A percentile compares a stretch with the other conserved stretches of the same genome.
Conservation (phyloP, 2,797 vertebrate species). For the Enteromius trimaculatus region DNA sequence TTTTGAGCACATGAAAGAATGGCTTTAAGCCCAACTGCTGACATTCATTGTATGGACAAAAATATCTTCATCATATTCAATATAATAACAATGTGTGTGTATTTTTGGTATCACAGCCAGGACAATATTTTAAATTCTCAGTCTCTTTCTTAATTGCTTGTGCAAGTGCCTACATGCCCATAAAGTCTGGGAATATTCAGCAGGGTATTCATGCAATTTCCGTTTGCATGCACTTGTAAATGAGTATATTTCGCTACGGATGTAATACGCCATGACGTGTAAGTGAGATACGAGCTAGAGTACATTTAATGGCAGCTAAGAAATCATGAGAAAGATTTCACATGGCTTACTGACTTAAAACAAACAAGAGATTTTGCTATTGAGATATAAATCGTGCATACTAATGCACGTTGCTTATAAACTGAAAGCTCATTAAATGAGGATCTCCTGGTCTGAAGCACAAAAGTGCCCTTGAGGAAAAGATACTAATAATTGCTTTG, state of each 20-base stretch:
- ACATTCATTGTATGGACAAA: neutral
- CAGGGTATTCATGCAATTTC: conserved; percentile 46
- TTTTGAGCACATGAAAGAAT: neutral
- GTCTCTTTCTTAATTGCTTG: neutral
- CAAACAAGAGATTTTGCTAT: conserved; percentile 26
- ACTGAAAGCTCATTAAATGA: conserved; percentile 27
- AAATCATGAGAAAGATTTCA: conserved; percentile 16
- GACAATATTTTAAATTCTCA: neutral
- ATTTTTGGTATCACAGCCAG: neutral
- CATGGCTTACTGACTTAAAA: conserved; percentile 30
- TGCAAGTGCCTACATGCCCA: conserved; percentile 31
- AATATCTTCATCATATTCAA: neutral
- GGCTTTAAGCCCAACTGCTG: neutral
- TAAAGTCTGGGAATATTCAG: conserved; percentile 39
- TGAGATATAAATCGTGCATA: conserved; percentile 25
- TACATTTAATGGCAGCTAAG: conserved; percentile 36
- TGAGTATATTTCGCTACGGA: conserved; percentile 30
- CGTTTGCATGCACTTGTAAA: conserved; percentile 51
- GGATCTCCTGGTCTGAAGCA: conserved; percentile 27
- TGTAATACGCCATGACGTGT: conserved; percentile 46
- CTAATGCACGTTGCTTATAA: conserved; percentile 10
- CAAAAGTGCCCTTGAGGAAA: conserved; percentile 20
- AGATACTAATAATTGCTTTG: conserved; percentile 26
- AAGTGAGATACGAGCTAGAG: conserved; percentile 33
- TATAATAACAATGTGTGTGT: neutral